phyloP scores from a whole-genome alignment of 2,113 vertebrate genomes.

The Glaucidium brasilianum region DNA sequence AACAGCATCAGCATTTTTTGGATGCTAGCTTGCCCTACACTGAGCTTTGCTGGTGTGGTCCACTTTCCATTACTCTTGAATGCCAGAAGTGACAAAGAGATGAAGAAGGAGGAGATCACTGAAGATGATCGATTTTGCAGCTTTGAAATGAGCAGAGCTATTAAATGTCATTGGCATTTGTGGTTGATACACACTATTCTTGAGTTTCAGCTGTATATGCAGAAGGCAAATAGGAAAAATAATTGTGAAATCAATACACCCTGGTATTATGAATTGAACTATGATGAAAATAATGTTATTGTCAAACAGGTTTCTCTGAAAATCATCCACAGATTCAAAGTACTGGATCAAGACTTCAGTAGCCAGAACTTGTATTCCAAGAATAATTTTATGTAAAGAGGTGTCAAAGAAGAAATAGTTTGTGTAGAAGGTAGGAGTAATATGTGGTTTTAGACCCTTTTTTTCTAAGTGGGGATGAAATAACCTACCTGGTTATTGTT shows the following conservation, averaged over 20 bases:
- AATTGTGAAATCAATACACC: slow-evolving; percentile 36
- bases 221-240: slow-evolving; percentile 30
- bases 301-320: neutral
- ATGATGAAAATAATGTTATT: neutral
- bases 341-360: neutral
- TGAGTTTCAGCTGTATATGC: slow-evolving; percentile 30
- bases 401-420: neutral
- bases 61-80: neutral
- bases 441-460: neutral
- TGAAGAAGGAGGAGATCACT: slow-evolving; percentile 6
- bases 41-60: neutral
- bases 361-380: neutral
- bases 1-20: neutral
- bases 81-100: slow-evolving; percentile 30
- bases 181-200: neutral
- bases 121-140: slow-evolving; percentile 9
- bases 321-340: neutral
- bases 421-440: neutral
- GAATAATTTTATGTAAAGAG: neutral
- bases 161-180: slow-evolving; percentile 32
- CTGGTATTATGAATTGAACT: slow-evolving; percentile 16
- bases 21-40: neutral
- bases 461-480: neutral
- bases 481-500: neutral
- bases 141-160: slow-evolving; percentile 28